Conservation (phyloP, 2,888 invertebrate genomes). For the Eristalinus sepulchralis region DNA sequence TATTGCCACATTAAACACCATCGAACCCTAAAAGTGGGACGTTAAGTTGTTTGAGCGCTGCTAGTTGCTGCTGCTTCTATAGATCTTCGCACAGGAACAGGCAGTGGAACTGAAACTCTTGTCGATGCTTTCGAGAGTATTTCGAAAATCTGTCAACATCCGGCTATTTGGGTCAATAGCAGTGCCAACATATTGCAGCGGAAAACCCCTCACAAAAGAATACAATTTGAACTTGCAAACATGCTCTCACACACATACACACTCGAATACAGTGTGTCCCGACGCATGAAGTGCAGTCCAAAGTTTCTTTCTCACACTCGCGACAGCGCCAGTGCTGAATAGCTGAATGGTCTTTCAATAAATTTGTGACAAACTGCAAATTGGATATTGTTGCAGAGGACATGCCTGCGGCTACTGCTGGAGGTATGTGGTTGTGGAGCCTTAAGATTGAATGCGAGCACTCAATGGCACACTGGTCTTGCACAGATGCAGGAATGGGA, state of each 20-base stretch:
- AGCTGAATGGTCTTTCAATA: conserved; percentile 59
- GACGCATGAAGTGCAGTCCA: not conserved
- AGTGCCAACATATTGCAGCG: conserved; percentile 45
- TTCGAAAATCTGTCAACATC: conserved; percentile 67
- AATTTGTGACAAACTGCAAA: conserved; percentile 70
- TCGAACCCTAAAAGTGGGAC: not conserved
- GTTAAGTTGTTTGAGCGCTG: not conserved
- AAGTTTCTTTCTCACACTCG: not conserved
- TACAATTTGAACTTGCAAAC: conserved; percentile 47
- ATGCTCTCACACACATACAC: not conserved
- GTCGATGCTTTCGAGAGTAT: conserved; percentile 11
- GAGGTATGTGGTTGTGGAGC: not conserved
- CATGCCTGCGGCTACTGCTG: conserved; percentile 22
- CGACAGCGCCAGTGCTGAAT: conserved; percentile 4
- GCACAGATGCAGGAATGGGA: not conserved
- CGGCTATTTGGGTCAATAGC: conserved; percentile 67
- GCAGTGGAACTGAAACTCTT: not conserved
- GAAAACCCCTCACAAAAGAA: conserved; percentile 30
- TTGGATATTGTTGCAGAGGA: conserved; percentile 60
- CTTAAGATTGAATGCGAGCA: not conserved
- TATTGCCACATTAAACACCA: conserved; percentile 26
- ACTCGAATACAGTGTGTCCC: not conserved
- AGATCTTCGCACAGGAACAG: not conserved
- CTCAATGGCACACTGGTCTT: conserved; percentile 23
- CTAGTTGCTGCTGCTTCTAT: not conserved